phyloP scores from a whole-genome alignment of 1,140 invertebrate genomes.

The Brachionus asplanchnoidis region DNA sequence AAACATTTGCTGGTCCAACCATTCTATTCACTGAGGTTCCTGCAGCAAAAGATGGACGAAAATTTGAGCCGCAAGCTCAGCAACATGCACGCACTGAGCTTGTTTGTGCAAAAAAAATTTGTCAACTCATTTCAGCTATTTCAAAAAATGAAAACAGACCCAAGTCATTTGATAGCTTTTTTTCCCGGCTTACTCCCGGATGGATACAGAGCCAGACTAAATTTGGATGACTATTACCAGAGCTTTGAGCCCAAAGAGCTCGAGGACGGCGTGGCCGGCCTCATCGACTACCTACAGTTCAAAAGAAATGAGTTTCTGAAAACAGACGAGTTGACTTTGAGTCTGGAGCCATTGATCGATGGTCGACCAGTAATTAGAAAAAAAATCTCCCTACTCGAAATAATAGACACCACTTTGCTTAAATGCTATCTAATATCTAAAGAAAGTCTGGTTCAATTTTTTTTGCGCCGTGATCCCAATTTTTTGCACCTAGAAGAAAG shows the following conservation, averaged over 20 bases:
- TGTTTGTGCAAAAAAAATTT: neutral
- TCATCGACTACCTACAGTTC: conserved; percentile 71
- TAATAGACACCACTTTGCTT: conserved; percentile 89
- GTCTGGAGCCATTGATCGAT: conserved; percentile 57
- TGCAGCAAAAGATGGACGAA: neutral
- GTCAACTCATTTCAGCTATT: conserved; percentile 18
- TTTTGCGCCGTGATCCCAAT: conserved; percentile 78
- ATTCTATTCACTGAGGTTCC: neutral
- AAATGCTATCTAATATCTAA: conserved; percentile 96
- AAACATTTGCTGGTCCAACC: neutral
- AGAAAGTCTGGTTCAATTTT: conserved; percentile 80
- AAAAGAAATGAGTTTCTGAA: conserved; percentile 53
- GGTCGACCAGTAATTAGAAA: conserved; percentile 57
- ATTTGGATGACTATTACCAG: conserved; percentile 62
- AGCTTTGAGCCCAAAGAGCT: conserved; percentile 75
- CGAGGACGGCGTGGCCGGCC: conserved; percentile 77
- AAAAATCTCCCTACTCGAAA: conserved; percentile 70
- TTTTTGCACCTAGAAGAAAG: conserved; percentile 89
- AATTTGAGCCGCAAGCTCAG: neutral
- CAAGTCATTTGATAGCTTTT: conserved; percentile 84
- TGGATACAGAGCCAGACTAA: conserved; percentile 59
- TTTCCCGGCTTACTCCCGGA: conserved; percentile 81
- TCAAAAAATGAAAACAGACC: conserved; percentile 62
- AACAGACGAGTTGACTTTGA: conserved; percentile 46
- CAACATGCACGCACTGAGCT: conserved; percentile 8